A percentile compares a stretch with the other conserved stretches of the same genome.
Evolutionary conservation across 2,888 invertebrate species (phyloP).

Genomic region (Adelognathus sp.): DNA sequence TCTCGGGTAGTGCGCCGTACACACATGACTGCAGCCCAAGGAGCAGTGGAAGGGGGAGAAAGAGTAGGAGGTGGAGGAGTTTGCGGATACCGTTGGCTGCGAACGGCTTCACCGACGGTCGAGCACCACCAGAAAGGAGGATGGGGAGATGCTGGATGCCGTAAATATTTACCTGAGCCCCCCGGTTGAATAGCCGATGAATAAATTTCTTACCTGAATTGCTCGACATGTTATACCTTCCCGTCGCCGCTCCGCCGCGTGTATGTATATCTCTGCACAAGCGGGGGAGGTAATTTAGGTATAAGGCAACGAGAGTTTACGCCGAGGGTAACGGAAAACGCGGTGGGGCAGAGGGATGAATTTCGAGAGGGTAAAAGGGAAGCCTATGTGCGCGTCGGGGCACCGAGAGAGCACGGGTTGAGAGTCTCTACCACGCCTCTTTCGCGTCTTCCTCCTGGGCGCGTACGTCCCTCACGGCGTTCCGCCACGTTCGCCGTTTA

Average conservation of each 20-base stretch:
- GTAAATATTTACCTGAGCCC: constrained; percentile 60
- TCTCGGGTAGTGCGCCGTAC: constrained; percentile 2
- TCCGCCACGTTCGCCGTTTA: constrained; percentile 14
- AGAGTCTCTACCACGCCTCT: constrained; percentile 73
- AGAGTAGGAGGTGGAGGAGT: neutral
- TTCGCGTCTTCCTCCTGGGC: constrained; percentile 66
- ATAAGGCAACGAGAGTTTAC: constrained; percentile 57
- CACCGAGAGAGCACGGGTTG: constrained; percentile 61
- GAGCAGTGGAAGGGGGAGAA: no score
- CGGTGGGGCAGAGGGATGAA: constrained; percentile 1
- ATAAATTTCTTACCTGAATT: constrained; percentile 73
- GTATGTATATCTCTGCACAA: neutral
- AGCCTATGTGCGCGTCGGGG: constrained; percentile 53
- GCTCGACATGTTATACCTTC: constrained; percentile 63
- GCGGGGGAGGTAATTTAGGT: constrained; percentile 43
- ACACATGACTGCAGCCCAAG: constrained; percentile 20
- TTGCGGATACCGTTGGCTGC: constrained; percentile 16
- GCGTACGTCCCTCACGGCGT: constrained; percentile 4
- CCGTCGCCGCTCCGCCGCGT: neutral
- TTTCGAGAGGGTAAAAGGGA: constrained; percentile 38
- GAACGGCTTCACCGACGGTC: constrained; percentile 25
- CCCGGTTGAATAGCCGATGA: constrained; percentile 65
- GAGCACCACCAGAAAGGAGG: neutral
- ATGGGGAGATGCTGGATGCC: constrained; percentile 39
- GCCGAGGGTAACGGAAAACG: constrained; percentile 35